A percentile compares a stretch with the other conserved stretches of the same genome.
phyloP scores from a whole-genome alignment of 2,888 invertebrate genomes.

The Polia nebulosa region DNA sequence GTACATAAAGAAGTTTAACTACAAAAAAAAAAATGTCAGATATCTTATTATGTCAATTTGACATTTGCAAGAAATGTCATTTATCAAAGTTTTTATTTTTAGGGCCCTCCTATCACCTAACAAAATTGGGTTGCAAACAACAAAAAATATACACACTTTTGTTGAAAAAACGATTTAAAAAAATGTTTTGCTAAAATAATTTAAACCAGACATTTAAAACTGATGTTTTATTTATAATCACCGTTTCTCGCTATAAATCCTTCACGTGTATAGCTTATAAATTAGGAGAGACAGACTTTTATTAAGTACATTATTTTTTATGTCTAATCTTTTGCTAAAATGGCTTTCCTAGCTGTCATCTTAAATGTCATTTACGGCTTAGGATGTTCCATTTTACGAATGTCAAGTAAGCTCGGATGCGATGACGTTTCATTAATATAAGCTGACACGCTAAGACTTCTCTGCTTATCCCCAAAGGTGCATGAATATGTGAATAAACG shows the following conservation, averaged over 20 bases:
- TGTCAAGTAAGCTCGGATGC: neutral
- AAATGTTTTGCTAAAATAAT: slow-evolving; percentile 8
- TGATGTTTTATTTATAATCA: slow-evolving; percentile 15
- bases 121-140: neutral
- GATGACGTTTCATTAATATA: slow-evolving; percentile 33
- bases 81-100: slow-evolving; percentile 22
- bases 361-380: slow-evolving; percentile 16
- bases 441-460: slow-evolving; percentile 4
- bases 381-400: neutral
- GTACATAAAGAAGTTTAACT: too few relatives aligned
- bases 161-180: neutral
- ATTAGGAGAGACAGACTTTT: slow-evolving; percentile 34
- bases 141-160: neutral
- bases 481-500: slow-evolving; percentile 13
- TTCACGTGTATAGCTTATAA: slow-evolving; percentile 29
- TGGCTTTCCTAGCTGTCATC: slow-evolving; percentile 26
- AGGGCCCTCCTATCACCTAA: neutral
- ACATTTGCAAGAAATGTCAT: slow-evolving; percentile 24
- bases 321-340: slow-evolving; percentile 21
- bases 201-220: slow-evolving; percentile 8
- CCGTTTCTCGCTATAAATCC: slow-evolving; percentile 24
- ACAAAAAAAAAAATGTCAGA: too few relatives aligned
- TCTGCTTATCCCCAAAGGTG: slow-evolving; percentile 2
- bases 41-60: slow-evolving; percentile 21
- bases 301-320: neutral